Base-by-base conservation (phyloP, 1,140 invertebrate genomes). In the Saccostrea echinata region DNA sequence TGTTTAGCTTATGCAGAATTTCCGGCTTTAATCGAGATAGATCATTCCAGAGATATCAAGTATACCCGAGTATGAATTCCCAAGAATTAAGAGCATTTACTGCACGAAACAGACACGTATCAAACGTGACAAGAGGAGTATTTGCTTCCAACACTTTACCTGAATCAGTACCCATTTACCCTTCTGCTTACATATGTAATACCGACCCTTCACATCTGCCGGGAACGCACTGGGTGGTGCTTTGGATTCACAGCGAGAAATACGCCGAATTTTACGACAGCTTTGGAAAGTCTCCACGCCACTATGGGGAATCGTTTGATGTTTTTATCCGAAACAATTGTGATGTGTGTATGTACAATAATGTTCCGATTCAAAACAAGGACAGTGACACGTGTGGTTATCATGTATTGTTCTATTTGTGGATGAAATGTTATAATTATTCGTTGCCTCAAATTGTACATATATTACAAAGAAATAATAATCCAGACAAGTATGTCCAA, bases 361-460 rank as follows among this genome's bases (percentile, higher is more conserved):
- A 43, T 43, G 43, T 43, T 43, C 43, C 43, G 6, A 43, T 43
- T 43, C 43, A 43, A 43, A 43, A 43, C 43, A 43, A 43, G 43
- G 9, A 43, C 43, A 1, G 43, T 43, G 43, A 43, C 43, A 43
- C 43, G 43, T 43, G 43, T 43, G 43, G 43, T 43, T 43, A 43
- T 43, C 86, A 87, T 81, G 86, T 87, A 35, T 53, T 87, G 18
- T 87, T 87, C 84, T 87, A 87, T 84, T n/a, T 87, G n/a, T 68
- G 57, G 30, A 84, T 87, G 86, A 83, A 71, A 84, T 68, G 53
- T 83, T 68, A 87, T 55, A 52, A 71, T 51, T 21, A 43, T 51
- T n/a, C 11, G 0, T 84, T 84, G 80, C 12, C 24, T 3, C 24
- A 87, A 55, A 84, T 87, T 51, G n/a, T 85, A 18, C 68, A n/a